phyloP scores from a whole-genome alignment of 2,888 invertebrate genomes.

The Acleris cristana region DNA sequence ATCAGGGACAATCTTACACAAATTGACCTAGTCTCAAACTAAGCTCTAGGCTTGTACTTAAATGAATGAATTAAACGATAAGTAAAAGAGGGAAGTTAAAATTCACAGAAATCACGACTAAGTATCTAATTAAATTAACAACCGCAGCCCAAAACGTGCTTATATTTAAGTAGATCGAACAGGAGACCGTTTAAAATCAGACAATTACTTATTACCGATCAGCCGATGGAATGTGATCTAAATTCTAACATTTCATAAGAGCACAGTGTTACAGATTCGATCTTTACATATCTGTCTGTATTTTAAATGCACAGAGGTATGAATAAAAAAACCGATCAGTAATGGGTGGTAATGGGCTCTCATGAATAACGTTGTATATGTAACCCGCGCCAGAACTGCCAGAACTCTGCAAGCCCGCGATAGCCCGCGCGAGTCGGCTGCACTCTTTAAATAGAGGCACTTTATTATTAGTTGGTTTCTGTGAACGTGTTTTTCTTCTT shows the following conservation, averaged over 20 bases:
- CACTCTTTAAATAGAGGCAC: constrained; percentile 34
- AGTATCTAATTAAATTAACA: too few species aligned
- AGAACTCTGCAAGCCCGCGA: constrained; percentile 19
- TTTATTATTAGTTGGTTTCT: constrained; percentile 37
- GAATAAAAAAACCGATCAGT: neutral
- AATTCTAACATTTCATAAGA: neutral
- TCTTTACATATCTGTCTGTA: neutral
- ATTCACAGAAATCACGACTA: too few species aligned
- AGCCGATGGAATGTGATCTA: too few species aligned
- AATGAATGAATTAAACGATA: too few species aligned
- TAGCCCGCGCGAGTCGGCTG: constrained; percentile 16
- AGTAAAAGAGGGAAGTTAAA: too few species aligned
- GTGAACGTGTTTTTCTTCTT: constrained; percentile 36
- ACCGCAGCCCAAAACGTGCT: too few species aligned
- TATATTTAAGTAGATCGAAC: too few species aligned
- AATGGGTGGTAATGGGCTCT: constrained; percentile 7
- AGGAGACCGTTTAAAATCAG: too few species aligned
- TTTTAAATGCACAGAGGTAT: neutral
- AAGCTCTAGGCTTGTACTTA: too few species aligned
- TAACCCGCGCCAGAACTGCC: constrained; percentile 22
- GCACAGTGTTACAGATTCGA: neutral
- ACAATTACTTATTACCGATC: too few species aligned
- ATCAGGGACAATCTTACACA: too few species aligned
- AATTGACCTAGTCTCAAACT: too few species aligned
- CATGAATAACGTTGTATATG: constrained; percentile 22